Conservation (phyloP, 2,113 vertebrate genomes). For the Pelodiscus sinensis region DNA sequence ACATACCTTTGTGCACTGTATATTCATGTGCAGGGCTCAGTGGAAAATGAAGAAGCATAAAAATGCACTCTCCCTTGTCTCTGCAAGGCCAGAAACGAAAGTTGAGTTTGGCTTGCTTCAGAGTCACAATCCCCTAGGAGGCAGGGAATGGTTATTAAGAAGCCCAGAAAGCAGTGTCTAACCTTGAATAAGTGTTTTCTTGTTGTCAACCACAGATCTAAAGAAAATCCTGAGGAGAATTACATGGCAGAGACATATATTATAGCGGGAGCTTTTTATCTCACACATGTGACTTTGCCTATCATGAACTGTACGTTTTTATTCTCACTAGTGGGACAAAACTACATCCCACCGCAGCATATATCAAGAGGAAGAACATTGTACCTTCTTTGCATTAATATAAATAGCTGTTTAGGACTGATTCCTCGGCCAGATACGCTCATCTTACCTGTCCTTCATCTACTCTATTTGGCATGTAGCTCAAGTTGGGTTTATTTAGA, state of each 20-base stretch:
- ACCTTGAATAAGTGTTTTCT: constrained; percentile 85
- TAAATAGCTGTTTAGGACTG: constrained; percentile 89
- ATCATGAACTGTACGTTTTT: constrained; percentile 83
- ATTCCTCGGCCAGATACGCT: constrained; percentile 81
- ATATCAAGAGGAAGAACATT: constrained; percentile 85
- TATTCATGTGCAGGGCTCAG: rapidly evolving
- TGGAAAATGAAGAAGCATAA: background rate
- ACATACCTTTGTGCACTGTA: rapidly evolving
- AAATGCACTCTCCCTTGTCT: background rate
- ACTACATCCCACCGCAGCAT: constrained; percentile 83
- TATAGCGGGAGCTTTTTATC: constrained; percentile 84
- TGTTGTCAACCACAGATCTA: constrained; percentile 82
- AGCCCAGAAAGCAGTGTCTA: constrained; percentile 72
- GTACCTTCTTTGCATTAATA: constrained; percentile 89
- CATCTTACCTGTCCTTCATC: constrained; percentile 83
- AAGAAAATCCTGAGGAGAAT: constrained; percentile 81
- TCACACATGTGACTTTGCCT: constrained; percentile 83
- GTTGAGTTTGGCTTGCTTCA: constrained; percentile 45
- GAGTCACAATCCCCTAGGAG: constrained; percentile 59
- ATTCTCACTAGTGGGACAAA: constrained; percentile 86
- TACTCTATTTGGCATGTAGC: constrained; percentile 80
- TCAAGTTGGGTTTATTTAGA: constrained; percentile 85
- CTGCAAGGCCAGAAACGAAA: background rate
- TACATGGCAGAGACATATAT: constrained; percentile 80
- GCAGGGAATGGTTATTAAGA: constrained; percentile 70